Conservation (phyloP, 23 tunicate species). For the Ascidia mentula region DNA sequence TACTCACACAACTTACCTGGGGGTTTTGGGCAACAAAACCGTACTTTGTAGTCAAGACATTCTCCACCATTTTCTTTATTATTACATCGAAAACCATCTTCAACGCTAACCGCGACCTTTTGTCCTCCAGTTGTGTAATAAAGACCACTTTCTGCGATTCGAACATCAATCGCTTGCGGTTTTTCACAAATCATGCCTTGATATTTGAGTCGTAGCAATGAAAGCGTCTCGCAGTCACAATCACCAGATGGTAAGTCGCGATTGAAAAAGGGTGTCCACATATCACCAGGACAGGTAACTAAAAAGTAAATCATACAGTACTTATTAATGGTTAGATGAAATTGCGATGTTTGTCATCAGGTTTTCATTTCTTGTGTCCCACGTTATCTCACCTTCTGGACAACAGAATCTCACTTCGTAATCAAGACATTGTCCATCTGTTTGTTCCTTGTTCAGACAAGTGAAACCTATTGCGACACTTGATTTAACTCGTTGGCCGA, state of each 20-base stretch:
- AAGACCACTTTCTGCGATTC: background rate
- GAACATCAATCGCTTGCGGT: conserved; percentile 2
- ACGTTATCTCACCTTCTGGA: background rate
- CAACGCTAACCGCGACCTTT: background rate
- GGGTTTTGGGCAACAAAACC: background rate
- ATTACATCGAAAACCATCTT: background rate
- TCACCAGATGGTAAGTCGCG: conserved; percentile 7
- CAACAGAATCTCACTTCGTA: background rate
- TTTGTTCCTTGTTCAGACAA: background rate
- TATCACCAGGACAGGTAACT: background rate
- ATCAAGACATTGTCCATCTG: background rate
- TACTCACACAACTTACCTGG: conserved; percentile 2
- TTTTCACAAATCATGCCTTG: background rate
- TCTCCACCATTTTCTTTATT: background rate
- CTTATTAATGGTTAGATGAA: too few species aligned
- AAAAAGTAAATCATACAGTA: too few species aligned
- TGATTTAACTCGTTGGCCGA: background rate
- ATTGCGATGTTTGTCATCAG: too few species aligned
- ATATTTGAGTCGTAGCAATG: background rate
- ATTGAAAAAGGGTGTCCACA: background rate
- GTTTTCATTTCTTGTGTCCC: too few species aligned
- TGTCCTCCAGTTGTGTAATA: background rate
- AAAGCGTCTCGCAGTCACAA: conserved; percentile 5
- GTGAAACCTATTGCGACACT: background rate
- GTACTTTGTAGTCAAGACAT: conserved; percentile 1